Evolutionary conservation across 2,888 invertebrate genomes (phyloP).

Genomic region (Dexiosoma caninum): DNA sequence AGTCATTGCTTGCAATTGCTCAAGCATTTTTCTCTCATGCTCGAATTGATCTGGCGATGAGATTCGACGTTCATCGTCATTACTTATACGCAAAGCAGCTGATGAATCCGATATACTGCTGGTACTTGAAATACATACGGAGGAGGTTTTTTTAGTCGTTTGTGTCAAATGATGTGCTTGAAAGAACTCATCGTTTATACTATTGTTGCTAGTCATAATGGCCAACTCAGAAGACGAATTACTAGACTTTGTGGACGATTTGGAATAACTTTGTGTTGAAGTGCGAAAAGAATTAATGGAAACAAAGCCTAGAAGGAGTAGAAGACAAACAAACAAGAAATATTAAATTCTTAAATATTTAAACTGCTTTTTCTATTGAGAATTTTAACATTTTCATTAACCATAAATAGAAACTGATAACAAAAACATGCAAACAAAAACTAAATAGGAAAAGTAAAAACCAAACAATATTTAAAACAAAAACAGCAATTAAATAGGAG

Average conservation of each 20-base stretch:
- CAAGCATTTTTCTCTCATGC: conserved; percentile 65
- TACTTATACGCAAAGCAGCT: conserved; percentile 32
- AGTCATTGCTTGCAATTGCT: conserved; percentile 65
- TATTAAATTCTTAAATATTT: neutral
- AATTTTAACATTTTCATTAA: neutral
- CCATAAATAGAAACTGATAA: conserved; percentile 16
- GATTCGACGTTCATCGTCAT: conserved; percentile 65
- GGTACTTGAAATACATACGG: conserved; percentile 63
- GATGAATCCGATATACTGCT: conserved; percentile 54
- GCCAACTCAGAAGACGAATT: conserved; percentile 72
- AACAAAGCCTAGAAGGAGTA: conserved; percentile 79
- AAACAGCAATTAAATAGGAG: neutral
- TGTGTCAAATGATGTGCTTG: conserved; percentile 61
- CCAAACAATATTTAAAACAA: neutral
- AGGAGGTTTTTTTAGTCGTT: conserved; percentile 44
- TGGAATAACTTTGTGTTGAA: conserved; percentile 81
- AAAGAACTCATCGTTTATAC: conserved; percentile 64
- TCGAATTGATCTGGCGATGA: conserved; percentile 62
- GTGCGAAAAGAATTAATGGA: conserved; percentile 82
- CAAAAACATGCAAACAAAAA: conserved; percentile 56
- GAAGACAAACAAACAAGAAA: neutral
- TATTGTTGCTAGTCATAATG: conserved; percentile 68
- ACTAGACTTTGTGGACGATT: conserved; percentile 76
- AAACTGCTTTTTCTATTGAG: neutral
- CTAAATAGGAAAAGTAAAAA: conserved; percentile 8